Evolutionary conservation across 30 jellyfish, hydroid and myxozoan species (phyloP), one percentile per base, ranked within the genome.

Genomic region (Clytia hemisphaerica): DNA sequence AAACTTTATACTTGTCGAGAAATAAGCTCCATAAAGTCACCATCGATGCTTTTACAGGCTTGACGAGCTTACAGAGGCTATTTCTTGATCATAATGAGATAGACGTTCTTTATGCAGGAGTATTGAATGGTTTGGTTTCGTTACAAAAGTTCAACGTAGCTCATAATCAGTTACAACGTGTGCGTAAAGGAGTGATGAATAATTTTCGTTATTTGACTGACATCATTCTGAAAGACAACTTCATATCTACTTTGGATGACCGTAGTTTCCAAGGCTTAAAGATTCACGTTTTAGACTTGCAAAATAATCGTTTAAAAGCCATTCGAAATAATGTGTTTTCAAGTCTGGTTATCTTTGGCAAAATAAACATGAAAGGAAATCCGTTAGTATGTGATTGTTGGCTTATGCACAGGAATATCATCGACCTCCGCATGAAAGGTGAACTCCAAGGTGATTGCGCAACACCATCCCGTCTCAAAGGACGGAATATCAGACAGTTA

Each of bases 401-500:
- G 70, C 30, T 57, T 6, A 12, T 0, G 6, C 44, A 57, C 38
- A 57, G 6, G 16, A 57, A 25, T 4, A n/a, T 57, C 16, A 25
- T 21, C 19, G 30, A 4, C 19, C 51, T 57, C 25, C 36, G 36
- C 7, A 10, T 21, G 4, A 57, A 57, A 22, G 70, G 70, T 31
- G 70, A 57, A 26, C 25, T 57, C 42, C 70, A 57, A 57, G 70
- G 70, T 5, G 15, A 21, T 21, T 57, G 70, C 32, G 36, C 30
- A 37, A 21, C 70, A 57, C 70, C 70, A 21, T 31, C 16, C 6
- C 14, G 19, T 0, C 42, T 57, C 7, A n/a, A 57, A n/a, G 70
- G 70, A 0, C 26, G 35, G 19, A 57, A 32, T 21, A 21, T 57
- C 6, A 28, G 25, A n/a, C 70, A 57, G 14, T 21, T 57, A 25